phyloP scores from a whole-genome alignment of 2,888 invertebrate genomes.

The Meteorus cinctellus region DNA sequence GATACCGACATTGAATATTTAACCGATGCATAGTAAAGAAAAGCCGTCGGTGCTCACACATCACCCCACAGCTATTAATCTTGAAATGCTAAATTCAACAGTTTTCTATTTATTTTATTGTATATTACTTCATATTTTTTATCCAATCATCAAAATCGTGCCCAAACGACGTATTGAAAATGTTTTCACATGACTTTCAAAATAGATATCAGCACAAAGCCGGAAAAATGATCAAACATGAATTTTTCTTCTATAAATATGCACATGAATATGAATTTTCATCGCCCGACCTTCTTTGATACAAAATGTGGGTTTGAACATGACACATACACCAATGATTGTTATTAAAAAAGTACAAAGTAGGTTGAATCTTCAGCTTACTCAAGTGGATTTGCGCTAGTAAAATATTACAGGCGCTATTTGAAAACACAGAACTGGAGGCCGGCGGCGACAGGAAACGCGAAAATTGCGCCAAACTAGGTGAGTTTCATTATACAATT shows the following conservation, averaged over 20 bases:
- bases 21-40: slow-evolving; percentile 47
- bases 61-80: neutral
- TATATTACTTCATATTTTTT: neutral
- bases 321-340: neutral
- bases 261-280: neutral
- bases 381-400: neutral
- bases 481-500: slow-evolving; percentile 23
- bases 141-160: neutral
- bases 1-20: slow-evolving; percentile 62
- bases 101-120: neutral
- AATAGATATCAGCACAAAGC: neutral
- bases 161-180: neutral
- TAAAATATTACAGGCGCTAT: slow-evolving; percentile 9
- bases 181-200: neutral
- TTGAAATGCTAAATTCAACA: neutral
- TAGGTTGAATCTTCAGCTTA: neutral
- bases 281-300: too few relatives aligned
- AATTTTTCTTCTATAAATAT: neutral
- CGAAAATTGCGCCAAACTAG: slow-evolving; percentile 40
- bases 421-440: slow-evolving; percentile 9
- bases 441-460: slow-evolving; percentile 33
- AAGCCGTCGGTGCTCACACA: slow-evolving; percentile 33
- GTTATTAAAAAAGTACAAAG: neutral
- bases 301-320: too few relatives aligned
- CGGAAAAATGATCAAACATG: neutral